A percentile compares a stretch with the other conserved stretches of the same genome.
phyloP scores from a whole-genome alignment of 30 jellyfish, hydroid and myxozoan genomes.

The Catostylus mosaicus region DNA sequence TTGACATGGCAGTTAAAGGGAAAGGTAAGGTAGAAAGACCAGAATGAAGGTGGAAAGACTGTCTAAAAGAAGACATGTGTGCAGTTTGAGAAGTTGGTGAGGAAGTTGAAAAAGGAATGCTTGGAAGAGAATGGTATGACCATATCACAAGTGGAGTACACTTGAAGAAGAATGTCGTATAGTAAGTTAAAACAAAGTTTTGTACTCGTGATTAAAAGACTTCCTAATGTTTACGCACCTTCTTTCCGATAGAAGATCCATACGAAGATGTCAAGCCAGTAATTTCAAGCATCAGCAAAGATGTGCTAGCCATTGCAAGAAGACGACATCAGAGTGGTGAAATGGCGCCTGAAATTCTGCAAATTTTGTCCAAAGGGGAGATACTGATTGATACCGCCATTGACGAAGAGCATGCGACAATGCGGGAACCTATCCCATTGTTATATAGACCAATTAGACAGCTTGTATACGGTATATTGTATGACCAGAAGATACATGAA shows the following conservation, averaged over 20 bases:
- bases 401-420: constrained; percentile 80
- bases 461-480: constrained; percentile 84
- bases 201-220: too few relatives aligned
- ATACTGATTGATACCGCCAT: constrained; percentile 65
- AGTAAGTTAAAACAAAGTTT: too few relatives aligned
- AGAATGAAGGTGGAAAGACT: too few relatives aligned
- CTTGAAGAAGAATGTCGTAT: too few relatives aligned
- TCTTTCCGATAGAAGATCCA: constrained; percentile 39
- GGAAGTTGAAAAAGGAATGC: too few relatives aligned
- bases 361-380: constrained; percentile 83
- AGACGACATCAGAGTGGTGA: constrained; percentile 88
- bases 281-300: constrained; percentile 55
- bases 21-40: too few relatives aligned
- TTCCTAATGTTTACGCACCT: too few relatives aligned
- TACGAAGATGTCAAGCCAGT: constrained; percentile 45
- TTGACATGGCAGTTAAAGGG: too few relatives aligned
- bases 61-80: too few relatives aligned
- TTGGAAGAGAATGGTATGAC: too few relatives aligned
- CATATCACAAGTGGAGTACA: too few relatives aligned
- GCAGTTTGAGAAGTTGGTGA: too few relatives aligned
- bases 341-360: constrained; percentile 85
- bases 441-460: constrained; percentile 88
- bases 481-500: constrained; percentile 71
- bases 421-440: constrained; percentile 90
- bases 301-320: constrained; percentile 72